Conservation (phyloP, 2,113 vertebrate species). For the Tinamus guttatus region DNA sequence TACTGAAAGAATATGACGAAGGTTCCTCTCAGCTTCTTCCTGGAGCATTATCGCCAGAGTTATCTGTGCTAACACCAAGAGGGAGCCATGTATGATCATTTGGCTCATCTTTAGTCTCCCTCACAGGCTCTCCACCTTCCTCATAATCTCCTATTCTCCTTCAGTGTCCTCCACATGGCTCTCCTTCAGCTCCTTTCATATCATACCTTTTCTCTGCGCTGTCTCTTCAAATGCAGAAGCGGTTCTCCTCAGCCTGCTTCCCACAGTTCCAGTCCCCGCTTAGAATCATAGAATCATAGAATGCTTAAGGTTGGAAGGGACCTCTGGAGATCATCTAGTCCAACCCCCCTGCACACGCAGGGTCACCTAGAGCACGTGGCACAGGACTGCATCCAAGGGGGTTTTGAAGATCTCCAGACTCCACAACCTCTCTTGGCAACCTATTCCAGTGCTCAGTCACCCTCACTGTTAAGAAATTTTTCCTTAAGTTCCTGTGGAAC, state of each 20-base stretch:
- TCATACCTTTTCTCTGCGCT: not conserved
- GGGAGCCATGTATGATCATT: not conserved
- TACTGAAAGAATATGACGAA: not conserved
- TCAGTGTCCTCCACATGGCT: not conserved
- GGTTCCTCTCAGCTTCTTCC: not conserved
- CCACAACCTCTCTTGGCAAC: too few relatives aligned
- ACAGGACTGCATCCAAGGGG: too few relatives aligned
- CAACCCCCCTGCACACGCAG: too few relatives aligned
- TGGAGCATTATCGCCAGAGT: not conserved
- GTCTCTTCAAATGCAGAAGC: not conserved
- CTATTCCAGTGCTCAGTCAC: too few relatives aligned
- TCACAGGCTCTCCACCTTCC: not conserved
- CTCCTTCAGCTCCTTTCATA: not conserved
- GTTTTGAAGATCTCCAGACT: too few relatives aligned
- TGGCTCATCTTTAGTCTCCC: not conserved
- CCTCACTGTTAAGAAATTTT: too few relatives aligned
- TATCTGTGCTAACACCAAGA: not conserved
- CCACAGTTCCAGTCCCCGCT: fast-evolving
- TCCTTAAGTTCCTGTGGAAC: too few relatives aligned
- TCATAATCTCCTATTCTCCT: not conserved
- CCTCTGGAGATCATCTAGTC: too few relatives aligned
- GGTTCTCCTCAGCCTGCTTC: not conserved
- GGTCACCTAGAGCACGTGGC: too few relatives aligned
- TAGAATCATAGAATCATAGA: too few relatives aligned
- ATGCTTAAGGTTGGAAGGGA: too few relatives aligned